Base-by-base conservation (phyloP, 2,113 vertebrate species). In the Peromyscus leucopus region DNA sequence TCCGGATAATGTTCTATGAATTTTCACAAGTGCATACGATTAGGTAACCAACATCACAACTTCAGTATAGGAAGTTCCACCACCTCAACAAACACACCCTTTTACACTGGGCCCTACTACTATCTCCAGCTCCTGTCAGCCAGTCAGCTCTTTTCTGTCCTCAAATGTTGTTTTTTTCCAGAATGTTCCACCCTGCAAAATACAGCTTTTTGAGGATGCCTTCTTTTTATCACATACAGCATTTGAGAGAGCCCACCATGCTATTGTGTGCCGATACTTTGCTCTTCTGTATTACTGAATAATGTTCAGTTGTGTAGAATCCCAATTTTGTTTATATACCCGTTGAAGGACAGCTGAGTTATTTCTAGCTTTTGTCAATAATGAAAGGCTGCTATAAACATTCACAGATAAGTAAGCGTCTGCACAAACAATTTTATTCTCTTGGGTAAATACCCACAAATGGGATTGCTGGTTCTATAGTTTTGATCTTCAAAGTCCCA, bases 301-400 rank as follows among this genome's bases (percentile, higher is more conserved):
- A 76, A 36, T 85, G 59, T 71, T 91, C 69, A 76, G 15, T 59
- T 76, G 55, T 82, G 22, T 33, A 31, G 71, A 94, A 80, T 79
- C 2, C 26, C 94, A 76, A 46, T 91, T 96, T 89, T 90, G 8
- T 83, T 94, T 92, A 71, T 46, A 42, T 75, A 63, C 33, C 36
- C 46, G 19, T 21, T 48, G 80, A 86, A 87, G 12, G 9, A 51
- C 19, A 85, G 89, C 42, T 63, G 57, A 39, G 11, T 76, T 94
- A 55, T 82, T 92, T 80, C 69, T 80, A 92, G 33, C 55, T 96
- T 93, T 93, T 84, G 65, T 89, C 80, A 85, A 19, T 79, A 88
- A 39, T 55, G 28, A 95, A 82, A 80, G 76, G 21, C 26, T 69
- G 24, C 57, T 51, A 48, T 71, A 83, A 90, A 93, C 55, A 83